Base-by-base conservation (phyloP, 2,797 vertebrate genomes). In the Sebastes vulpes region DNA sequence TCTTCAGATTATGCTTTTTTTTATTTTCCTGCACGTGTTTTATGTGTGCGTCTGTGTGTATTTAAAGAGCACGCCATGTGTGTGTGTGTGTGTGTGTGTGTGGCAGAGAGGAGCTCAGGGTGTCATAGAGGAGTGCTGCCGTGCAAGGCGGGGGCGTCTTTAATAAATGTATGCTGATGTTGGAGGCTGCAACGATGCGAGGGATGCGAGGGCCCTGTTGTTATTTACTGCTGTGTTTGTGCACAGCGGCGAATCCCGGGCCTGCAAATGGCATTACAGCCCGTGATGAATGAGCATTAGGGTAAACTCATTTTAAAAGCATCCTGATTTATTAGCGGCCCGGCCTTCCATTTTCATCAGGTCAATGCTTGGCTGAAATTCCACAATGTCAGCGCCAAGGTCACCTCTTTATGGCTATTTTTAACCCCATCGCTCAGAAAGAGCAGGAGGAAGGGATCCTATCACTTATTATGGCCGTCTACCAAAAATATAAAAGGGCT, bases 221-320 rank as follows among this genome's bases (percentile, higher is more conserved):
- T 99, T 99, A 99, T 99, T 99, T 99, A 99, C 98, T 98, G 98
- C 97, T 96, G 97, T 98, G 97, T 98, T 99, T 98, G 98, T 96
- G 95, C 95, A 96, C 96, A 93, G 96, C 94, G 92, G 97, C 96
- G 96, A 96, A 98, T 97, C 97, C 96, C 85, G 89, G 95, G 96
- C 90, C 97, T 96, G 97, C 97, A 99, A 98, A 98, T 98, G 97
- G 98, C 97, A 98, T 99, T 98, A 98, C 97, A 94, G 97, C 96
- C 95, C 56, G 96, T 99, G 99, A 99, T 99, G 97, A 99, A 99
- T 98, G 98, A 97, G 98, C 97, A 98, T 99, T 99, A 98, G 98
- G 97, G 97, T 98, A 99, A 96, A 98, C 98, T 99, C 99, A 99
- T 99, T 99, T 99, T 99, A 99, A 99, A 99, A 98, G 97, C 97